Evolutionary conservation across 2,113 vertebrate species (phyloP), one percentile per base, ranked within the genome.

Genomic region (Electrona antarctica): DNA sequence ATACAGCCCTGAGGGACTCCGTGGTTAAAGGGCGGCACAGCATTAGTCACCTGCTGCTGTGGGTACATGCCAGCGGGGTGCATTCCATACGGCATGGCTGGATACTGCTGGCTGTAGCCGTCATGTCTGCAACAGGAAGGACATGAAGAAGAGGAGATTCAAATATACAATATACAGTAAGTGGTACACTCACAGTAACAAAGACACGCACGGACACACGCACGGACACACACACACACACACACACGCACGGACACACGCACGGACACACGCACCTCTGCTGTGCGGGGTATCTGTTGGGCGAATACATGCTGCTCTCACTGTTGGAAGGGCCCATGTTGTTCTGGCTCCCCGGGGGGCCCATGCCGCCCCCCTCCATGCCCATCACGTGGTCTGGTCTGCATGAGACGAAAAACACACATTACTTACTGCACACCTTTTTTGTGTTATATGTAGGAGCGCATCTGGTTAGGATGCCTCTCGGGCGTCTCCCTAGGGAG

Each of bases 41-140:
- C 0, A 70, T 11, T 78, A 29, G 59, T 93, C 91, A 99, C 98
- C 95, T 97, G 97, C 89, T 98, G 97, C 81, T 98, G 98, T 65
- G 96, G 93, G 80, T 96, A 99, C 92, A 99, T 96, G 88, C 96
- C 96, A 70, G 96, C 93, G 41, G 96, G 96, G 91, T 97, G 98
- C 75, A 94, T 95, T 83, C 95, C 94, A 69, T 98, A 99, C 0
- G 96, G 93, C 77, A 96, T 93, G 84, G 93, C 93, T 85, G 96
- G 93, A 90, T 98, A 98, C 92, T 98, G 98, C 89, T 97, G 97
- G 50, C 95, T 89, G 3, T 97, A 99, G 28, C 96, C 92, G 15
- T 99, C 97, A 71, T 98, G 96, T 89, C 98, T 97, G 77, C 77
- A 83, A 68, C 13, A 73, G 58, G 51, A 9, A 51, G 61, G 59